Evolutionary conservation across 2,113 vertebrate genomes (phyloP).

Genomic region (Oryzias javanicus): DNA sequence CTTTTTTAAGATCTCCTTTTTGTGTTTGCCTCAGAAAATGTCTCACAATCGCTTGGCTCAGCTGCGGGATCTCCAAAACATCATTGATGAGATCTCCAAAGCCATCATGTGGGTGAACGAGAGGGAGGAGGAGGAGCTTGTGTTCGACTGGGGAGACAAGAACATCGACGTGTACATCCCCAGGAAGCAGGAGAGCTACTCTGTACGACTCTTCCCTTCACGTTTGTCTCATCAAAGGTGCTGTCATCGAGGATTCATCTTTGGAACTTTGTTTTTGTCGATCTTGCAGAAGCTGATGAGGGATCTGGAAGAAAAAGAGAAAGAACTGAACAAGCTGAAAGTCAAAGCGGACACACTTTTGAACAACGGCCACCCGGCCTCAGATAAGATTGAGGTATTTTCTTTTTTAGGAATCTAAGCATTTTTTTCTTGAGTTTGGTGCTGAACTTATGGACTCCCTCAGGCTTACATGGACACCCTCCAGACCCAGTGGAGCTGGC

Average conservation of each 20-base stretch:
- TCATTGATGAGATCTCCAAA: slow-evolving; percentile 87
- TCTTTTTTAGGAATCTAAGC: neutral
- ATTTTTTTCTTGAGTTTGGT: neutral
- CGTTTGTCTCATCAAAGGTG: neutral
- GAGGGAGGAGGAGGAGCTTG: slow-evolving; percentile 91
- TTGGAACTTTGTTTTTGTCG: slow-evolving; percentile 1
- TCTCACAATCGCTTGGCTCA: slow-evolving; percentile 84
- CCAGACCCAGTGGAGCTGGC: slow-evolving; percentile 99
- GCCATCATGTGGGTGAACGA: slow-evolving; percentile 99
- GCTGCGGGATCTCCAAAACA: slow-evolving; percentile 86
- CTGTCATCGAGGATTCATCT: neutral
- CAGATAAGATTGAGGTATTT: slow-evolving; percentile 91
- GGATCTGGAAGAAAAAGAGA: slow-evolving; percentile 93
- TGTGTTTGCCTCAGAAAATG: slow-evolving; percentile 79
- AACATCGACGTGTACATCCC: slow-evolving; percentile 86
- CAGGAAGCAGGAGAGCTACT: slow-evolving; percentile 93
- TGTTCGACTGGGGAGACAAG: slow-evolving; percentile 95
- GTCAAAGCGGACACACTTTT: slow-evolving; percentile 87
- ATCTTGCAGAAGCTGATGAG: slow-evolving; percentile 87
- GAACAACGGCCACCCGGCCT: slow-evolving; percentile 88
- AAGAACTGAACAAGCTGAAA: slow-evolving; percentile 94
- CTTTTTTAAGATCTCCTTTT: neutral
- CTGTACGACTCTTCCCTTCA: slow-evolving; percentile 74
- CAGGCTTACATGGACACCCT: slow-evolving; percentile 97
- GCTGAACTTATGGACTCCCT: slow-evolving; percentile 18